Conservation (phyloP, 2,888 invertebrate genomes). For the Protula sp. region DNA sequence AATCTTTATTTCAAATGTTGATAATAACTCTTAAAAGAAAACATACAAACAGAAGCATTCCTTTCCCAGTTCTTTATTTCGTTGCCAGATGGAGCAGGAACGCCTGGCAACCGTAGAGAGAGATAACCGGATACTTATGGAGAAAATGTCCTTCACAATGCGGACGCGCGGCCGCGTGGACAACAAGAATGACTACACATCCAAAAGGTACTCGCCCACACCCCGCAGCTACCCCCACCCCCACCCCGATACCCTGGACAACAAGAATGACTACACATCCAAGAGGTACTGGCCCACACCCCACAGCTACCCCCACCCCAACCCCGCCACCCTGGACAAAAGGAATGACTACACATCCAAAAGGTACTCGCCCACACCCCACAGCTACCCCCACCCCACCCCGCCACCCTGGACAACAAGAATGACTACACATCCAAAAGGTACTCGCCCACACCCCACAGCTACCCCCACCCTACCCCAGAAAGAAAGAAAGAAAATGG, state of each 20-base stretch:
- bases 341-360: conserved; percentile 31
- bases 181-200: conserved; percentile 30
- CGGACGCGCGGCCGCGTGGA: conserved; percentile 35
- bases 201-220: conserved; percentile 35
- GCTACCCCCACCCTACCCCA: conserved; percentile 3
- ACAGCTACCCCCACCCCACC: background rate
- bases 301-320: background rate
- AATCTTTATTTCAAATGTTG: too few species aligned
- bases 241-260: conserved; percentile 33
- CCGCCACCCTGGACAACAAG: conserved; percentile 36
- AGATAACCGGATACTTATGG: conserved; percentile 44
- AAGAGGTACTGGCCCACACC: conserved; percentile 37
- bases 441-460: too few species aligned
- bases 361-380: conserved; percentile 33
- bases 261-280: conserved; percentile 30
- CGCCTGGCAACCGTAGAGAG: conserved; percentile 37
- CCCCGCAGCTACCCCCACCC: too few species aligned
- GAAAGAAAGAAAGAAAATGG: conserved; percentile 19
- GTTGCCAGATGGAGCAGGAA: conserved; percentile 42
- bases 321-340: conserved; percentile 35
- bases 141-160: conserved; percentile 45
- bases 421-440: conserved; percentile 36
- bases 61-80: too few species aligned
- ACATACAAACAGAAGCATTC: too few species aligned
- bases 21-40: too few species aligned